Evolutionary conservation across 2,797 vertebrate species (phyloP).

Genomic region (Xyrichtys novacula): DNA sequence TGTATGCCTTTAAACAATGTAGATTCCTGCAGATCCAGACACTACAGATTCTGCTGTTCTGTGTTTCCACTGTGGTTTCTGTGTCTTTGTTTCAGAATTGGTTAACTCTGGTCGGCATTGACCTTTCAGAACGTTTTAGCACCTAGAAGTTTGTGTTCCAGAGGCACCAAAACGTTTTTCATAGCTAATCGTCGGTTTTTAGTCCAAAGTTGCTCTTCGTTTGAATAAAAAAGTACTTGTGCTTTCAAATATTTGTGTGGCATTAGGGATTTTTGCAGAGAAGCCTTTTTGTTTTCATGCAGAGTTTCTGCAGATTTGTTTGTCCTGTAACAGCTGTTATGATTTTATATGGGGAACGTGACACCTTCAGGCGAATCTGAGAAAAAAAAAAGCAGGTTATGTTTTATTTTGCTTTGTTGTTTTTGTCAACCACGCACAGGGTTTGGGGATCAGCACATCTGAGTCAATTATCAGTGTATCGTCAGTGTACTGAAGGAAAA

Average conservation of each 20-base stretch:
- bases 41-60: conserved; percentile 2
- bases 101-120: neutral
- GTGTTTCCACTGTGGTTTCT: no score
- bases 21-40: conserved; percentile 22
- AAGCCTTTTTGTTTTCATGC: neutral
- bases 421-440: neutral
- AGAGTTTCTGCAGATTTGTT: neutral
- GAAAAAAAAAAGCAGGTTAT: neutral
- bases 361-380: neutral
- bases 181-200: neutral
- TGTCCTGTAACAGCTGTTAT: neutral
- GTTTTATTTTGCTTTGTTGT: neutral
- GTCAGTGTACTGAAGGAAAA: no score
- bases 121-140: neutral
- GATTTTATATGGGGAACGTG: neutral
- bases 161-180: neutral
- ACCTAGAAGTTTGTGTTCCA: neutral
- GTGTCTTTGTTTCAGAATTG: neutral
- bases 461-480: neutral
- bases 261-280: neutral
- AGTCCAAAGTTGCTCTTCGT: neutral
- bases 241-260: neutral
- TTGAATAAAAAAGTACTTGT: neutral
- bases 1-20: conserved; percentile 20
- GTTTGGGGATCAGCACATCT: neutral